Evolutionary conservation across 2,113 vertebrate genomes (phyloP).

Genomic region (Stigmatopora argus): DNA sequence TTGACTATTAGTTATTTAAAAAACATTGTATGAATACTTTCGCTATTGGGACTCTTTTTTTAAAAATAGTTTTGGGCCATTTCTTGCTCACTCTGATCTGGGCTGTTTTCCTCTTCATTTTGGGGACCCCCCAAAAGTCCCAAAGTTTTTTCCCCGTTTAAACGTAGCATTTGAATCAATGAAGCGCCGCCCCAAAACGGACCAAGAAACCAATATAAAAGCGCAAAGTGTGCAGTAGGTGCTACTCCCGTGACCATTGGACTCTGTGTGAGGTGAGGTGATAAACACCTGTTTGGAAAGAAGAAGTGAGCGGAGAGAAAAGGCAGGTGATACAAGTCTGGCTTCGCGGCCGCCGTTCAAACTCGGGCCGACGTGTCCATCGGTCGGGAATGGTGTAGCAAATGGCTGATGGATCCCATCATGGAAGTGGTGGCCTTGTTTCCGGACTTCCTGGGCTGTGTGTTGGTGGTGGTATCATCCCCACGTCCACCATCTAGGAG

Average conservation of each 20-base stretch:
- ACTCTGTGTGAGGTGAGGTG: constrained; percentile 44
- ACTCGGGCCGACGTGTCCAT: neutral
- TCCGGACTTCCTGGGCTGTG: constrained; percentile 70
- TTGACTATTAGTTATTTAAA: too few relatives aligned
- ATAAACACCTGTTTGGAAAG: constrained; percentile 72
- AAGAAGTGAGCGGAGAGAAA: constrained; percentile 48
- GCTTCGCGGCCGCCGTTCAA: too few relatives aligned
- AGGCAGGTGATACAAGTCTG: neutral
- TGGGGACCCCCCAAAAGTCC: too few relatives aligned
- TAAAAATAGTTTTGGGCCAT: too few relatives aligned
- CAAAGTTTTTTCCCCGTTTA: too few relatives aligned
- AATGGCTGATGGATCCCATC: constrained; percentile 68
- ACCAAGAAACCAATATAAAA: neutral
- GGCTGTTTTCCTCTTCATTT: too few relatives aligned
- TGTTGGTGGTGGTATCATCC: constrained; percentile 85
- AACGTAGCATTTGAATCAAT: too few relatives aligned
- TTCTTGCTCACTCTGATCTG: too few relatives aligned
- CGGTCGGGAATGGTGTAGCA: neutral
- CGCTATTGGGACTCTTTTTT: too few relatives aligned
- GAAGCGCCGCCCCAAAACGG: too few relatives aligned
- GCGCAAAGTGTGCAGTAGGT: neutral
- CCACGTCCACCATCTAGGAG: constrained; percentile 84
- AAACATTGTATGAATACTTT: too few relatives aligned
- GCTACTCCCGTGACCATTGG: constrained; percentile 61
- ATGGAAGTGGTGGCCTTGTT: constrained; percentile 78